phyloP scores from a whole-genome alignment of 2,888 invertebrate species.

The Papilio demoleus region DNA sequence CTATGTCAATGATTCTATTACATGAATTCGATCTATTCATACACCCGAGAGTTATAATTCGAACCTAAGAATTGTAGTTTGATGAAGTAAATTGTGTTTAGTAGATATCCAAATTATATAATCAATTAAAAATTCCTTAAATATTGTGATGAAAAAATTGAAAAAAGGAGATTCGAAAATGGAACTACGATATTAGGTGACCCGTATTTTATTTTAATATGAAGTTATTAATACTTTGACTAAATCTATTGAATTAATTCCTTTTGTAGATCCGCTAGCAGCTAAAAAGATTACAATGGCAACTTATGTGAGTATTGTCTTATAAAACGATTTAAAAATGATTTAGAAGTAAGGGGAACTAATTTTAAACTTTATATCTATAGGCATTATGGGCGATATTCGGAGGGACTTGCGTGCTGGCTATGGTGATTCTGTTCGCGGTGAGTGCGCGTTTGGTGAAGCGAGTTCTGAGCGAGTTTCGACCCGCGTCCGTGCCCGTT shows the following conservation, averaged over 20 bases:
- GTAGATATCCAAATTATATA: too few relatives aligned
- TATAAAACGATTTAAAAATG: neutral
- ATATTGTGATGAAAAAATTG: too few relatives aligned
- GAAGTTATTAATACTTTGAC: too few relatives aligned
- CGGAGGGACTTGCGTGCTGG: slow-evolving; percentile 62
- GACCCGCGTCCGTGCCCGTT: slow-evolving; percentile 62
- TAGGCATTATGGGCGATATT: slow-evolving; percentile 67
- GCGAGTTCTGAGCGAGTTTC: slow-evolving; percentile 63
- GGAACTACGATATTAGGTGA: too few relatives aligned
- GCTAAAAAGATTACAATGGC: slow-evolving; percentile 52
- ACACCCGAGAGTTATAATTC: too few relatives aligned
- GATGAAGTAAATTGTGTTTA: too few relatives aligned
- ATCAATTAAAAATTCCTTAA: too few relatives aligned
- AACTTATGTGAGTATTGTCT: slow-evolving; percentile 64
- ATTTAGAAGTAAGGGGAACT: neutral
- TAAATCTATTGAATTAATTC: neutral
- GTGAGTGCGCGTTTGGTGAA: slow-evolving; percentile 65
- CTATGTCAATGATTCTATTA: too few relatives aligned
- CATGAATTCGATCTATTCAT: too few relatives aligned
- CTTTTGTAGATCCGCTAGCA: slow-evolving; percentile 63
- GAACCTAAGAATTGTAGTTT: too few relatives aligned
- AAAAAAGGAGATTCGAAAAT: too few relatives aligned
- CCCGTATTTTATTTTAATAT: too few relatives aligned
- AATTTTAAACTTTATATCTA: slow-evolving; percentile 2
- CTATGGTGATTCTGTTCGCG: slow-evolving; percentile 58